Base-by-base conservation (phyloP, 1,140 invertebrate genomes). In the Drosophila suzukii region DNA sequence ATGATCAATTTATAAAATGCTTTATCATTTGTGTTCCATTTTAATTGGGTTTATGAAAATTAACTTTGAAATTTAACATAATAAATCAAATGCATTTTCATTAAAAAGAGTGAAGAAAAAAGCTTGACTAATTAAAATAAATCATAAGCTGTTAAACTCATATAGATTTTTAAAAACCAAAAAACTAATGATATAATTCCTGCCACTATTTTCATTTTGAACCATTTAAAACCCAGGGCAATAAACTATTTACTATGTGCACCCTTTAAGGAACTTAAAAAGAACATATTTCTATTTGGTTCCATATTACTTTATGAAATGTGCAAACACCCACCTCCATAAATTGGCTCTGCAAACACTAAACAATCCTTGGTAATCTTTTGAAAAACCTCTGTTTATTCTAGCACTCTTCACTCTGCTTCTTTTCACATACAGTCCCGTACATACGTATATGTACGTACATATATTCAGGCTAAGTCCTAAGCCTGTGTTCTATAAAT, bases 301-400 rank as follows among this genome's bases (percentile, higher is more conserved):
- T 12, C 4, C 27, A 30, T 50, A 50, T 11, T 15, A 15, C 15
- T 7, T 36, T 34, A 54, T 53, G 32, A 24, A 39, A 53, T 44
- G 36, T 10, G 32, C n/a, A 39, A 63, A 36, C 46, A 53, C 12
- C 50, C 47, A 36, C 38, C 47, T 41, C 38, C 60, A 36, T 39
- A 68, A 53, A 61, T 66, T 53, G 63, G 47, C 47, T 44, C 50
- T 32, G 15, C 65, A 66, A 68, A 68, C 38, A 68, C 47, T 68
- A 38, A 66, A 66, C 61, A 53, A 66, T 47, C 61, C 20, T 36
- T 6, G n/a, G 60, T 66, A 68, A 68, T 68, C 65, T 44, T 66
- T 44, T 51, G 65, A 68, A 53, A 68, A 66, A 53, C 59, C 65
- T 51, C 39, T 68, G 65, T 66, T 59, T 66, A 53, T 66, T 66